Evolutionary conservation across 2,113 vertebrate genomes (phyloP).

Genomic region (Promerops cafer): DNA sequence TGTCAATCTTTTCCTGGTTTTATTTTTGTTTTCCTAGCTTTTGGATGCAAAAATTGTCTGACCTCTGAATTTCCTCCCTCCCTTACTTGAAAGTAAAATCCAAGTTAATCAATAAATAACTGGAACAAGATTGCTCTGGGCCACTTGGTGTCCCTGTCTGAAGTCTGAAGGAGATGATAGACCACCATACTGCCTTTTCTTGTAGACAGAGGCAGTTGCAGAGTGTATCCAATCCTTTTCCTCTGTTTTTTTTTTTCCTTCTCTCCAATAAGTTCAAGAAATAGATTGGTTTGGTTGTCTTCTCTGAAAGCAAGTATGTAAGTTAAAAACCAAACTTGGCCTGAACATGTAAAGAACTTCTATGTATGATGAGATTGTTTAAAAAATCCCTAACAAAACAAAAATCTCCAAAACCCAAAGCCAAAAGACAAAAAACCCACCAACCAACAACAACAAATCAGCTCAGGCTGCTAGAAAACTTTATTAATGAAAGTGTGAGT

Average conservation of each 20-base stretch:
- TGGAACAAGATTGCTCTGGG: background rate
- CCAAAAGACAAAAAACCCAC: background rate
- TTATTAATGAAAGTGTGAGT: background rate
- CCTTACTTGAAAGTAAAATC: background rate
- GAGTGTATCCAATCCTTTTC: background rate
- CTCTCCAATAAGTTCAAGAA: background rate
- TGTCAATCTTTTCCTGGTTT: background rate
- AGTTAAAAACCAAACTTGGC: background rate
- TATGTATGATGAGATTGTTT: background rate
- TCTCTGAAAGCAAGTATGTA: background rate
- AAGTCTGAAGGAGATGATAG: background rate
- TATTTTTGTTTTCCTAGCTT: background rate
- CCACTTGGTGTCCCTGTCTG: background rate
- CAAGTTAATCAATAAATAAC: background rate
- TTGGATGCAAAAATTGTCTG: background rate
- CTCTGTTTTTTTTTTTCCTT: fast-evolving
- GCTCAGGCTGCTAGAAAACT: background rate
- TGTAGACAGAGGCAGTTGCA: background rate
- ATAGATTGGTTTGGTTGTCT: background rate
- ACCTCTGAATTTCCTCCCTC: background rate
- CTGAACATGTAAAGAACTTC: background rate
- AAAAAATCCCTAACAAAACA: background rate
- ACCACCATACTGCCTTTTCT: background rate
- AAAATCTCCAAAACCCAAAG: too few relatives aligned
- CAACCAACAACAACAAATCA: background rate